Base-by-base conservation (phyloP, 2,888 invertebrate genomes). In the Andricus quercusramuli region DNA sequence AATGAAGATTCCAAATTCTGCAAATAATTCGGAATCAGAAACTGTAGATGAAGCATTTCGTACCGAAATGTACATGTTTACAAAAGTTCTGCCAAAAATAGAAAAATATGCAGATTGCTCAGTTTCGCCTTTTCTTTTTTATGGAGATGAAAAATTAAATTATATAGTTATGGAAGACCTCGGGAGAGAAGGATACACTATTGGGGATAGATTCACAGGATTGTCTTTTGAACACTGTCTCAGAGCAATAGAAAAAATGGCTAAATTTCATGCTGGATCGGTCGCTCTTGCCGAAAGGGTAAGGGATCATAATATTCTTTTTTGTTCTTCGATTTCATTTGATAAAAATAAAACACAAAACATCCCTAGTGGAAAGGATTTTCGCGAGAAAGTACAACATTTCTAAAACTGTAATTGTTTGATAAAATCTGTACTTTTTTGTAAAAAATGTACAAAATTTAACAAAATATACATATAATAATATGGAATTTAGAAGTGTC, bases 261-360 rank as follows among this genome's bases (percentile, higher is more conserved):
- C 89, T 11, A 85, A 79, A 47, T 83, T 87, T 51, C 90, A 89
- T 79, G 90, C 89, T 6, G 88, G 85, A 2, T 87, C 89, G 0
- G 85, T 90, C 11, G 85, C 85, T 9, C 25, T 86, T 37, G 79
- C 66, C 20, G 89, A 89, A 79, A 81, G 82, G 80, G 89, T 88
- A 64, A 77, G 67, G 15, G 11, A 47, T 78, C 29, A 15, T 17
- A 67, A 25, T 25, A 25, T 25, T 25, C 1, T 25, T 25, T 25
- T 25, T 25, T 25, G 25, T 25, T 25, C 25, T 25, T 25, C 25
- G 25, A 25, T 25, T 25, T 25, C 25, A 25, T 25, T 25, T 25
- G 1, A 25, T 25, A 25, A 25, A 25, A 25, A 25, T 25, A 25
- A 25, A 25, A 25, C 25, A 25, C 25, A 25, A 25, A 25, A 25